Conservation (phyloP, 2,113 vertebrate species). For the Thalassarche chlororhynchos region DNA sequence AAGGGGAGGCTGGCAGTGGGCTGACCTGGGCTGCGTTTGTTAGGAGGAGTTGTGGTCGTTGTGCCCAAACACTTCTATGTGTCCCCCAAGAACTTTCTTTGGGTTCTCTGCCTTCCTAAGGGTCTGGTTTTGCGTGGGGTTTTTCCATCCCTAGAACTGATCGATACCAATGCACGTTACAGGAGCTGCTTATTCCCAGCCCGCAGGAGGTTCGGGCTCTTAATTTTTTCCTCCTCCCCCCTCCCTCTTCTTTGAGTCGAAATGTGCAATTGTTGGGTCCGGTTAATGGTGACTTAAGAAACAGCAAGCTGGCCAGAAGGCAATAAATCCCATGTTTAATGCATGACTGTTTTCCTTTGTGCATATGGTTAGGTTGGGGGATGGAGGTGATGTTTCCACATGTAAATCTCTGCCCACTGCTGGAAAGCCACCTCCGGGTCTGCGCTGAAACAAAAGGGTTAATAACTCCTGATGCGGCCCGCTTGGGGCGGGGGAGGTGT, state of each 20-base stretch:
- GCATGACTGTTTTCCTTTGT: slow-evolving; percentile 94
- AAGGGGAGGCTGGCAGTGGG: not conserved
- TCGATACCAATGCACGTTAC: not conserved
- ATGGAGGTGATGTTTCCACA: slow-evolving; percentile 78
- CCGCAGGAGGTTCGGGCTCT: not conserved
- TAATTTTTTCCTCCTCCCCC: not conserved
- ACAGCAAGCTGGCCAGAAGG: slow-evolving; percentile 83
- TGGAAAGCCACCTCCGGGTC: slow-evolving; percentile 56
- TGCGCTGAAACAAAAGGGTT: slow-evolving; percentile 81
- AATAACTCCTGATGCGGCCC: slow-evolving; percentile 67
- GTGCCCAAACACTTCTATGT: fast-evolving
- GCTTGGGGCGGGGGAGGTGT: slow-evolving; percentile 50
- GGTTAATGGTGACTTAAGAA: slow-evolving; percentile 77
- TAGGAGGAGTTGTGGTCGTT: not conserved
- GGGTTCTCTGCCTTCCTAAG: not conserved
- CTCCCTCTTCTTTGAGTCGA: slow-evolving; percentile 34
- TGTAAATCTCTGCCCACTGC: slow-evolving; percentile 70
- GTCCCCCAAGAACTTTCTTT: not conserved
- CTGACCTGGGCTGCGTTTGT: not conserved
- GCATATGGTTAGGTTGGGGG: slow-evolving; percentile 81
- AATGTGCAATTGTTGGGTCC: slow-evolving; percentile 70
- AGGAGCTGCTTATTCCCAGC: not conserved
- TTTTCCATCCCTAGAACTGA: not conserved
- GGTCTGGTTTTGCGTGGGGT: not conserved
- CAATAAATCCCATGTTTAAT: slow-evolving; percentile 93